These are phyloP conservation scores for Acanthosepion pharaonis DNA, from an alignment of 2,888 invertebrate genomes.

Conservation along the genomic window DNA sequence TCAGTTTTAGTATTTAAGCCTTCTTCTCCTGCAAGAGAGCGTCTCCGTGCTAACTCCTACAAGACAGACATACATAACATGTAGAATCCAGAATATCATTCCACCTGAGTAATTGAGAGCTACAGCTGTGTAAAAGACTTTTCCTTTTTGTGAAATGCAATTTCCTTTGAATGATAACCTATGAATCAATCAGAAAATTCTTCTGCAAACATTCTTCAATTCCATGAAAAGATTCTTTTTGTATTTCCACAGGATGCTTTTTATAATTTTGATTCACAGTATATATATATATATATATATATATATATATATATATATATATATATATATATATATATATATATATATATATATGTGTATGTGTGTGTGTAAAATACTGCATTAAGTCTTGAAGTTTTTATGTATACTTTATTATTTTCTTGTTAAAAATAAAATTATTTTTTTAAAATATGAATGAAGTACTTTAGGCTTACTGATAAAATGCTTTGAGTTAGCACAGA, in stretches of 20 bases:
- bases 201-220: background rate
- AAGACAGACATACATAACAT: constrained; percentile 40
- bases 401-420: background rate
- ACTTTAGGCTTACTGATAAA: no score
- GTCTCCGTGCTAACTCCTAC: constrained; percentile 46
- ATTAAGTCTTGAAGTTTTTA: no score
- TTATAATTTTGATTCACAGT: background rate
- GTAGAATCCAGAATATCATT: constrained; percentile 9
- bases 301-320: constrained; percentile 37
- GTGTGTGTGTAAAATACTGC: no score
- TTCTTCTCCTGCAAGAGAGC: constrained; percentile 42
- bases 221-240: background rate
- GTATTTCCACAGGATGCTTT: background rate
- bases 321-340: constrained; percentile 35
- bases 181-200: background rate
- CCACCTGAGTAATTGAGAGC: constrained; percentile 17
- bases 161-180: background rate
- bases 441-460: background rate
- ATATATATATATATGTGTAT: no score
- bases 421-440: background rate
- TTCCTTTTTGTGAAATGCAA: constrained; percentile 2
- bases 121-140: background rate
- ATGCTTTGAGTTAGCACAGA: no score
- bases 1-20: constrained; percentile 43
- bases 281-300: background rate